These are phyloP conservation scores for Sardina pilchardus DNA, from an alignment of 2,113 vertebrate genomes.

Conservation along the genomic window DNA sequence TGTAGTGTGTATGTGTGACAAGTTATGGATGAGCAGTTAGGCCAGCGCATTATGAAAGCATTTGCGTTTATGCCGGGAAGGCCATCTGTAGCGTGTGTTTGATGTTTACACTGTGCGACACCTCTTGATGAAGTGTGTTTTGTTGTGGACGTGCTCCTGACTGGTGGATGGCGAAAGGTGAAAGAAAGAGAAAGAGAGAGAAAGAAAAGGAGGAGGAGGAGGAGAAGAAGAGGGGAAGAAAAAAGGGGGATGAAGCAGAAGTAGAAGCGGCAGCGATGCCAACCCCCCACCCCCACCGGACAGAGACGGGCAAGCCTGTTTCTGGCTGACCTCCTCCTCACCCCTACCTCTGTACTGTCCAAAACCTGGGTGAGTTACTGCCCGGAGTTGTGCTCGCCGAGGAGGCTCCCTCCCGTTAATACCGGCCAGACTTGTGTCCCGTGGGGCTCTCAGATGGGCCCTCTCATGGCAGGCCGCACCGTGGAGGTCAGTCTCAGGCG, in stretches of 20 bases:
- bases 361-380: constrained; percentile 66
- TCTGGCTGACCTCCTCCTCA: constrained; percentile 71
- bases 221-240: not conserved
- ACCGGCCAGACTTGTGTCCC: constrained; percentile 51
- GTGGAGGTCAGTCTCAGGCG: constrained; percentile 47
- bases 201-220: not conserved
- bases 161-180: constrained; percentile 26
- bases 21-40: not conserved
- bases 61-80: not conserved
- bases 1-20: not conserved
- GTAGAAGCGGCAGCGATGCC: not conserved
- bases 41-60: not conserved
- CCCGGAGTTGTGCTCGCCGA: constrained; percentile 47
- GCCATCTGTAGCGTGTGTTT: not conserved
- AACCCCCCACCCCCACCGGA: constrained; percentile 43
- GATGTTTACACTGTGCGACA: not conserved
- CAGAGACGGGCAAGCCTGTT: constrained; percentile 55
- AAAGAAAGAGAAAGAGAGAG: constrained; percentile 17
- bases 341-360: constrained; percentile 63
- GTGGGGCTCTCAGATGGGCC: constrained; percentile 32
- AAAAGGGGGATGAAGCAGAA: not conserved
- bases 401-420: constrained; percentile 31
- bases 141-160: constrained; percentile 45
- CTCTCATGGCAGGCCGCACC: not conserved
- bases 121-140: not conserved